Conservation (phyloP, 2,888 invertebrate genomes). For the Melolontha melolontha region DNA sequence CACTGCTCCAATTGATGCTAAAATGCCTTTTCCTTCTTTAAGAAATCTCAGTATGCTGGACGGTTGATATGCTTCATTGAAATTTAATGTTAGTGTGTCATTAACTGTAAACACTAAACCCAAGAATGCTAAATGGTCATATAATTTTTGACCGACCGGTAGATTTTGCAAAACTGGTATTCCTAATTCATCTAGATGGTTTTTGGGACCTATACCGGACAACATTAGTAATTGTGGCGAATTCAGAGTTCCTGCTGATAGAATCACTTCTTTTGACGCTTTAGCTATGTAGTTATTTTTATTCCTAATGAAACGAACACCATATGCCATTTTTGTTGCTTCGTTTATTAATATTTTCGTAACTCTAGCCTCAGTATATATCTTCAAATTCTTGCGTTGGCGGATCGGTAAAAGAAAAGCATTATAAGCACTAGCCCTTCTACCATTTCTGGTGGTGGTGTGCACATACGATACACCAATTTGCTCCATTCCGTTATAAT, state of each 20-base stretch:
- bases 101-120: conserved; percentile 70
- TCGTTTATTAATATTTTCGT: conserved; percentile 71
- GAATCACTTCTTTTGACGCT: conserved; percentile 69
- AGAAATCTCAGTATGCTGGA: too few species aligned
- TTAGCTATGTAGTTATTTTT: conserved; percentile 52
- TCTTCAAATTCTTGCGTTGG: conserved; percentile 70
- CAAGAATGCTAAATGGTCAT: conserved; percentile 76
- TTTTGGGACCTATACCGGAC: conserved; percentile 73
- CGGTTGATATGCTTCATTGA: too few species aligned
- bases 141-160: conserved; percentile 75
- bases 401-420: conserved; percentile 71
- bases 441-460: conserved; percentile 67
- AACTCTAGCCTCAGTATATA: conserved; percentile 69
- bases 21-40: too few species aligned
- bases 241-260: conserved; percentile 79
- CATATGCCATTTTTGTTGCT: conserved; percentile 63
- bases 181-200: conserved; percentile 69
- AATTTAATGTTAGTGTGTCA: conserved; percentile 57
- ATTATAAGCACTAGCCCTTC: conserved; percentile 69
- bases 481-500: conserved; percentile 63
- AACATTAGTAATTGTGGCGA: conserved; percentile 81
- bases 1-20: too few species aligned
- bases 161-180: conserved; percentile 74
- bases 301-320: conserved; percentile 63
- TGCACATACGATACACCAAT: conserved; percentile 65